These are phyloP conservation scores for Dolichoris vasculosae DNA, from an alignment of 1,140 invertebrate species.

Conservation along the genomic window DNA sequence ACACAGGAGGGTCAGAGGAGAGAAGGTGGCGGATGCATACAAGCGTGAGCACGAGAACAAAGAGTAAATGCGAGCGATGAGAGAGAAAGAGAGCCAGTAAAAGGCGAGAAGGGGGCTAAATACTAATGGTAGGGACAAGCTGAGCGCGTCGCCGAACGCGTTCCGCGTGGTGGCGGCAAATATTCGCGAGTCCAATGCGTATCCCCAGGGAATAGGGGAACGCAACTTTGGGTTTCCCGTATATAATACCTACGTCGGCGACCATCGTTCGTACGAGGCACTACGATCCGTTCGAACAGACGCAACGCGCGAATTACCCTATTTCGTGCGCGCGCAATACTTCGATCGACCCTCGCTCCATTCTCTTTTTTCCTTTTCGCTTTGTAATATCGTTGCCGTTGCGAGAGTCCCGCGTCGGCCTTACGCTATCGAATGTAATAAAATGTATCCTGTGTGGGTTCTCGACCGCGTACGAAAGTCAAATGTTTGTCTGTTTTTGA, in stretches of 20 bases:
- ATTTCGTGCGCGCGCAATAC: not conserved
- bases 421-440: constrained; percentile 37
- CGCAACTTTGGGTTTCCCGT: constrained; percentile 2
- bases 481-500: too few species aligned
- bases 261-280: constrained; percentile 17
- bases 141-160: not conserved
- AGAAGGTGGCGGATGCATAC: constrained; percentile 19
- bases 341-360: not conserved
- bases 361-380: not conserved
- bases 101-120: not conserved
- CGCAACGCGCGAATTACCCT: not conserved
- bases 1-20: constrained; percentile 32
- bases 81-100: constrained; percentile 10
- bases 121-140: not conserved
- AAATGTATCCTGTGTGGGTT: constrained; percentile 37
- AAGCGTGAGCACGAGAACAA: constrained; percentile 39
- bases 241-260: constrained; percentile 4
- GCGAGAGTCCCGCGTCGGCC: not conserved
- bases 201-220: not conserved
- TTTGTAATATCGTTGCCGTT: not conserved
- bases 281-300: too few species aligned
- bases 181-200: not conserved
- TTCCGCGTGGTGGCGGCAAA: not conserved
- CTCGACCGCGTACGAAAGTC: not conserved
- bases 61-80: constrained; percentile 34